phyloP scores from a whole-genome alignment of 2,113 vertebrate genomes.

The Laterallus jamaicensis region DNA sequence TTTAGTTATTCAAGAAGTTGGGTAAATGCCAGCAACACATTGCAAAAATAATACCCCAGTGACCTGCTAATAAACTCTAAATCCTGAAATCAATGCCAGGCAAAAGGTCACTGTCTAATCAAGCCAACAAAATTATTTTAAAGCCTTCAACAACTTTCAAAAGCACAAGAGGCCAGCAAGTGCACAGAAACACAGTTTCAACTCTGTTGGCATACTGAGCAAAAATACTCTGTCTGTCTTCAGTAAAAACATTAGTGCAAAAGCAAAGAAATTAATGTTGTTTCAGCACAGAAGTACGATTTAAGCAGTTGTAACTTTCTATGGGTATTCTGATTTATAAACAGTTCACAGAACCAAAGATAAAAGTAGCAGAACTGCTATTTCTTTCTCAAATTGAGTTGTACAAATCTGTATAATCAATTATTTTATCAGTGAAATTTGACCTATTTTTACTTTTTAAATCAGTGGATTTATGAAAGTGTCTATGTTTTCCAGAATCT shows the following conservation, averaged over 20 bases:
- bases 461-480: not conserved
- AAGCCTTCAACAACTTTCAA: slow-evolving; percentile 33
- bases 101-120: slow-evolving; percentile 30
- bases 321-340: not conserved
- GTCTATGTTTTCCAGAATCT: not conserved
- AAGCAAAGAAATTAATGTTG: not conserved
- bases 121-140: slow-evolving; percentile 21
- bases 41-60: not conserved
- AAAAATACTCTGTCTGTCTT: not conserved
- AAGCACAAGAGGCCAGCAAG: not conserved
- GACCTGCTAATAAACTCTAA: slow-evolving; percentile 36
- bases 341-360: not conserved
- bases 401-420: not conserved
- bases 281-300: not conserved
- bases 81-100: slow-evolving; percentile 53
- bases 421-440: not conserved
- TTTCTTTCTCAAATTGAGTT: not conserved
- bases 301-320: not conserved
- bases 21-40: not conserved
- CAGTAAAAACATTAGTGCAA: slow-evolving; percentile 10
- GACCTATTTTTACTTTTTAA: not conserved
- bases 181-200: not conserved
- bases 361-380: not conserved
- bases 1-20: not conserved
- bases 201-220: not conserved